These are phyloP conservation scores for Lagopus muta DNA, from an alignment of 2,113 vertebrate species.

Conservation along the genomic window DNA sequence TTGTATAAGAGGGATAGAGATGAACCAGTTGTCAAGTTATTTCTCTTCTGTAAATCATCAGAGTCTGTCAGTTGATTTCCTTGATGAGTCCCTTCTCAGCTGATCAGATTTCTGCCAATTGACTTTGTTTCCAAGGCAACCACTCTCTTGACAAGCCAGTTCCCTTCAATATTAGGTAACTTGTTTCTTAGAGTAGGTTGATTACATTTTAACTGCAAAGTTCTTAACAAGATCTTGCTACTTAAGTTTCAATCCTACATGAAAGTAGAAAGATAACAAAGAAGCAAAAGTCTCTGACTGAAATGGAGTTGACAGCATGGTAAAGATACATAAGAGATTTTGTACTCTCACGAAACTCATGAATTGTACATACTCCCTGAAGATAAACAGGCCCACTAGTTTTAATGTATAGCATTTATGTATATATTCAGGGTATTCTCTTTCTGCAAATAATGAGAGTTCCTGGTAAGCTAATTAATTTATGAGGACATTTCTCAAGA, in stretches of 20 bases:
- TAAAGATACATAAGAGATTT: background rate
- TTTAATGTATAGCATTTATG: background rate
- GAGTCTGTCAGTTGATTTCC: slow-evolving; percentile 46
- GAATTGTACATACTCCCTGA: background rate
- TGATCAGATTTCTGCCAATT: slow-evolving; percentile 57
- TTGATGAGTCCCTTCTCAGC: slow-evolving; percentile 52
- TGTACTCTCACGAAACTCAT: background rate
- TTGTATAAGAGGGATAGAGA: background rate
- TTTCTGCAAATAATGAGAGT: background rate
- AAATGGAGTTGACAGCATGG: background rate
- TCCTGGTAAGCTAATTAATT: background rate
- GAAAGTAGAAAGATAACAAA: background rate
- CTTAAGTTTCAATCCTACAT: background rate
- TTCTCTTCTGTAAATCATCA: slow-evolving; percentile 25
- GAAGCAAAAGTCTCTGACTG: background rate
- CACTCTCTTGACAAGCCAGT: slow-evolving; percentile 47
- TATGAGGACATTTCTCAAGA: background rate
- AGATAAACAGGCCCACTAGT: background rate
- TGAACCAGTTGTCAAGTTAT: slow-evolving; percentile 23
- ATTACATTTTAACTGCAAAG: slow-evolving; percentile 50
- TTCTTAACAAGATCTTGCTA: slow-evolving; percentile 20
- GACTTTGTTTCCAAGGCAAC: slow-evolving; percentile 68
- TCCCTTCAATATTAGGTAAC: slow-evolving; percentile 54
- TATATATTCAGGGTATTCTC: background rate
- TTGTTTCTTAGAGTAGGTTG: slow-evolving; percentile 48